A percentile compares a stretch with the other conserved stretches of the same genome.
Conservation (phyloP, 1,140 invertebrate genomes). For the Cydia splendana region DNA sequence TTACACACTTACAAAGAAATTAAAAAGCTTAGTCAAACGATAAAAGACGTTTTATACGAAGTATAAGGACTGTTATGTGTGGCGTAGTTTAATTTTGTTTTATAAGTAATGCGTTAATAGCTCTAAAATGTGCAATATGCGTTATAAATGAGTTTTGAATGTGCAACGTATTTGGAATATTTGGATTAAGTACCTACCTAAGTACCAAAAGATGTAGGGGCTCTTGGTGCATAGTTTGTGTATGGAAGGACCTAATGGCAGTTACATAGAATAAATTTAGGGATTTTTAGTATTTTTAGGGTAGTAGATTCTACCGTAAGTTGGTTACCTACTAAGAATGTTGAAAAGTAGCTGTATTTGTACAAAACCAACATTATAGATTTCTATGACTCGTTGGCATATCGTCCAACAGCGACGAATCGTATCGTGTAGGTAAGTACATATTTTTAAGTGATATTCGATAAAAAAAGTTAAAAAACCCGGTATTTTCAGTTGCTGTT, state of each 20-base stretch:
- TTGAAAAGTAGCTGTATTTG: too few relatives aligned
- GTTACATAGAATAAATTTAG: too few relatives aligned
- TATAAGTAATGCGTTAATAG: conserved; percentile 24
- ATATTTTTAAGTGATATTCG: too few relatives aligned
- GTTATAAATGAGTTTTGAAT: conserved; percentile 3
- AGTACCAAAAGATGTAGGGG: neutral
- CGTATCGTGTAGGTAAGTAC: too few relatives aligned
- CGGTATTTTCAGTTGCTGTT: too few relatives aligned
- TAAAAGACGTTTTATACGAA: neutral
- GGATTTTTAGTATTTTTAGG: too few relatives aligned
- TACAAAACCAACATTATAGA: too few relatives aligned
- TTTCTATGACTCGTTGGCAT: too few relatives aligned
- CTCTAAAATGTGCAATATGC: conserved; percentile 23
- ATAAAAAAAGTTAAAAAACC: too few relatives aligned
- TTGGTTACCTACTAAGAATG: too few relatives aligned
- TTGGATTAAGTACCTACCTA: conserved; percentile 3
- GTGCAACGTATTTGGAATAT: conserved; percentile 21
- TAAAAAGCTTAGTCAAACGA: neutral
- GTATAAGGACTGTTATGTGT: neutral
- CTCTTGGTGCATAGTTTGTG: neutral
- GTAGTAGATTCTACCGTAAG: too few relatives aligned
- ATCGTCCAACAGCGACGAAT: too few relatives aligned
- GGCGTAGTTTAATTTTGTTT: neutral
- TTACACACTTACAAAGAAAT: conserved; percentile 5
- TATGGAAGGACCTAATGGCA: neutral